These are phyloP conservation scores for Tonatia bakeri DNA, from an alignment of 2,113 vertebrate species.

Conservation along the genomic window DNA sequence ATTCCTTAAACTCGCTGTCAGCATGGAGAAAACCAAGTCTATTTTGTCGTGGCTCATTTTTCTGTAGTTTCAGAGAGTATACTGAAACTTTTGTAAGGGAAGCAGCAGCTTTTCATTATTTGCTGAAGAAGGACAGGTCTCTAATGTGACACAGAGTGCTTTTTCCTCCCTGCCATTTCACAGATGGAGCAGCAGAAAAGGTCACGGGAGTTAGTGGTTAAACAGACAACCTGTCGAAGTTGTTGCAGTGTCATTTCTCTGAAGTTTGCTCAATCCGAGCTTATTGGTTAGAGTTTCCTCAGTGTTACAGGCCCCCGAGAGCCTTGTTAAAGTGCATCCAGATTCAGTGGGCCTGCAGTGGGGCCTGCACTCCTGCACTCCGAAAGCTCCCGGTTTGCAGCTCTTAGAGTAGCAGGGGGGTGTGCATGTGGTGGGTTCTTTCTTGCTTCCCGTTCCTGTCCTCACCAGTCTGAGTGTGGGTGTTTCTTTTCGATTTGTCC, in stretches of 20 bases:
- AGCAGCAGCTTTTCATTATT: neutral
- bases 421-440: neutral
- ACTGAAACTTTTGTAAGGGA: neutral
- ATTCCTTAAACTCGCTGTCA: neutral
- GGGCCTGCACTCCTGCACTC: neutral
- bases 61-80: neutral
- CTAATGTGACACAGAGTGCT: neutral
- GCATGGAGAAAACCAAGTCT: neutral
- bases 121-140: neutral
- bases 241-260: neutral
- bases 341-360: neutral
- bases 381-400: neutral
- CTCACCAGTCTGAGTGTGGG: neutral
- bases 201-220: neutral
- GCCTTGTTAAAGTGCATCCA: neutral
- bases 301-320: neutral
- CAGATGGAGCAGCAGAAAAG: neutral
- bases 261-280: neutral
- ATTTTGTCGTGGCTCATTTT: neutral
- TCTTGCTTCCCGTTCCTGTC: neutral
- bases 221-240: neutral
- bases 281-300: neutral
- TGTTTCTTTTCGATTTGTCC: constrained; percentile 48
- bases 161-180: neutral
- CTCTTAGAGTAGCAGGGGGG: neutral